These are phyloP conservation scores for Thunnus thynnus DNA, from an alignment of 2,113 vertebrate species.

Conservation along the genomic window DNA sequence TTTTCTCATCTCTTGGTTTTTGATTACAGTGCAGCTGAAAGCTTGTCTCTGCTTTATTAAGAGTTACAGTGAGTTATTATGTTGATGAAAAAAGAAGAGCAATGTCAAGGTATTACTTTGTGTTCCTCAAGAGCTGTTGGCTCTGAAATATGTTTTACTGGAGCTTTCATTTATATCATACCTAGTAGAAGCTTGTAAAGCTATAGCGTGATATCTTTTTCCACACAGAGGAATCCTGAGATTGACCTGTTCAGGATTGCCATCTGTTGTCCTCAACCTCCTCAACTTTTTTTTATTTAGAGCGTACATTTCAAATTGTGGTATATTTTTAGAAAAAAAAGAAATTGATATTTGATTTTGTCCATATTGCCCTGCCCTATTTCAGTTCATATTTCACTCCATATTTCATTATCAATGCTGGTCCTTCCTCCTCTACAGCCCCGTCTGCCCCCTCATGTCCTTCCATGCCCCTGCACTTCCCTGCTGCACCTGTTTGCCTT, in stretches of 20 bases:
- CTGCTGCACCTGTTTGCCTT: slow-evolving; percentile 55
- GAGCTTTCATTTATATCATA: slow-evolving; percentile 16
- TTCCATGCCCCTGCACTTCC: slow-evolving; percentile 37
- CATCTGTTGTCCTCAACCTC: neutral
- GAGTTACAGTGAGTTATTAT: slow-evolving; percentile 23
- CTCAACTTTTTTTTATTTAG: neutral
- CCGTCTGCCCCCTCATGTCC: slow-evolving; percentile 28
- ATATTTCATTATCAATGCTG: neutral
- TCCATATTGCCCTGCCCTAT: too few relatives aligned
- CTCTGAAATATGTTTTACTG: neutral
- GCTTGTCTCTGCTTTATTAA: slow-evolving; percentile 43
- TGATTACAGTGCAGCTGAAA: slow-evolving; percentile 3
- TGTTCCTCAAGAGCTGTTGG: neutral
- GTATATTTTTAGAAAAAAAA: neutral
- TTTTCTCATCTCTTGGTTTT: slow-evolving; percentile 2
- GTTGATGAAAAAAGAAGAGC: slow-evolving; percentile 22
- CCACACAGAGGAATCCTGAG: slow-evolving; percentile 11
- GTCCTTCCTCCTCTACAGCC: neutral
- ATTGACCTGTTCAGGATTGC: slow-evolving; percentile 4
- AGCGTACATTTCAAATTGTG: neutral
- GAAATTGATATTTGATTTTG: too few relatives aligned
- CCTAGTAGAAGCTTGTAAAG: too few relatives aligned
- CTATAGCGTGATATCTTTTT: slow-evolving; percentile 1
- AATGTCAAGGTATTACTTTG: slow-evolving; percentile 17
- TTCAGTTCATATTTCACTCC: neutral